Base-by-base conservation (phyloP, 2,113 vertebrate species). In the Cyphomyrus discorhynchus region DNA sequence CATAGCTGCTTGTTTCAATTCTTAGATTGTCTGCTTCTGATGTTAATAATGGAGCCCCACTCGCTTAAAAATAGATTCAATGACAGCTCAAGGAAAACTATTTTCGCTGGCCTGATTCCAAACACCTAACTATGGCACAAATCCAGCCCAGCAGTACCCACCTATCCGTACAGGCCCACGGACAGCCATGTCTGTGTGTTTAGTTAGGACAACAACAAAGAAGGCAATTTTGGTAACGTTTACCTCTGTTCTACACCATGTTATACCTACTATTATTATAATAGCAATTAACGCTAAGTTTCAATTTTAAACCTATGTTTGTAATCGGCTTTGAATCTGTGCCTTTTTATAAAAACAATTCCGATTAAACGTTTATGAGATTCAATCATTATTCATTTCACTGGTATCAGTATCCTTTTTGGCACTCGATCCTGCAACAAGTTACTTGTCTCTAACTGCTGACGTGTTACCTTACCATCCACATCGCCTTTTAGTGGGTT, bases 71-170 rank as follows among this genome's bases (percentile, higher is more conserved):
- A 74, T 53, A 56, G 47, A 11, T 53, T 39, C 70, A 89, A 89
- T 56, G 88, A 89, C 74, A 83, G 46, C 49, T 39, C 50, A 89
- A 89, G 88, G 88, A 89, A 31, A 80, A 39, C 88, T 82, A 89
- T 56, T 89, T 89, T 56, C 74, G 24, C 47, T 53, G 70, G 88
- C 66, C 88, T 82, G 88, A 45, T 21, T 87, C 88, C 88, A 56
- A 47, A 88, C 87, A 52, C 13, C 49, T 10, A 87, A 35, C 24
- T 53, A 21, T 39, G 49, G 85, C 85, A 27, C 21, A 86, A 15
- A 31, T 85, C 82, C 42, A 85, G 3, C 2, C 45, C 83, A 86
- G 83, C 24, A n/a, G 10, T 31, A 47, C 11, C 74, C 5, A 80
- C 74, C 74, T 17, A 19, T 42, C 74, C 39, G 74, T 17, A 42